A percentile compares a stretch with the other conserved stretches of the same genome.
Evolutionary conservation across 2,797 vertebrate species (phyloP).

Genomic region (Enteromius unitaeniatus): DNA sequence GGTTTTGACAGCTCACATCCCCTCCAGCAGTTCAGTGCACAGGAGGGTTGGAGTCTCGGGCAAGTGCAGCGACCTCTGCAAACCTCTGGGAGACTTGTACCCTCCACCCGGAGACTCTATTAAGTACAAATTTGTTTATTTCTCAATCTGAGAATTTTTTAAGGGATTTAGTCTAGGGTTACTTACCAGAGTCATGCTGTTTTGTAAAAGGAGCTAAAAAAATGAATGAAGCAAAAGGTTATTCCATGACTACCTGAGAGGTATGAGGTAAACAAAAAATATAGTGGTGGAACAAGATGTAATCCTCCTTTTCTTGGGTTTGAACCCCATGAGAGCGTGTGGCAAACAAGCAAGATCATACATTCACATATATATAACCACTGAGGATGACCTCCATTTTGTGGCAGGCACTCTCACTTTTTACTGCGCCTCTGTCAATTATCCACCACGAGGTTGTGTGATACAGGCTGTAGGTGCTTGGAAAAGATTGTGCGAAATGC

Average conservation of each 20-base stretch:
- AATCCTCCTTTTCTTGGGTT: not conserved
- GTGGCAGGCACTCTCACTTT: conserved; percentile 22
- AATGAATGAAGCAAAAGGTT: conserved; percentile 36
- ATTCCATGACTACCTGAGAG: not conserved
- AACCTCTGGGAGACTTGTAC: conserved; percentile 39
- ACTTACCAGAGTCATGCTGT: conserved; percentile 15
- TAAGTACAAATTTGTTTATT: conserved; percentile 32
- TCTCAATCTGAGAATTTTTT: conserved; percentile 34
- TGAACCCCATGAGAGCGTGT: not conserved
- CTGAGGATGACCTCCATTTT: conserved; percentile 46
- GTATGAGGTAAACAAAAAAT: conserved; percentile 19
- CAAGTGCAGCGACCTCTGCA: conserved; percentile 40
- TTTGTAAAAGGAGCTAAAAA: conserved; percentile 17
- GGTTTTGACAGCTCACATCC: conserved; percentile 57
- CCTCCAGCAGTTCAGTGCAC: conserved; percentile 54
- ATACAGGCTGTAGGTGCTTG: conserved; percentile 70
- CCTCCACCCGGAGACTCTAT: conserved; percentile 29
- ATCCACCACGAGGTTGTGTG: conserved; percentile 67
- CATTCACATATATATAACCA: not conserved
- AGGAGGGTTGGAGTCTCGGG: conserved; percentile 39
- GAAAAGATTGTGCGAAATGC: conserved; percentile 10
- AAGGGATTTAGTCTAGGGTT: conserved; percentile 23
- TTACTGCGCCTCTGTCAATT: conserved; percentile 4
- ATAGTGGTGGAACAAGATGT: not conserved
- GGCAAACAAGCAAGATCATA: not conserved